Conservation (phyloP, 1,140 invertebrate genomes). For the Drosophila carrolli region DNA sequence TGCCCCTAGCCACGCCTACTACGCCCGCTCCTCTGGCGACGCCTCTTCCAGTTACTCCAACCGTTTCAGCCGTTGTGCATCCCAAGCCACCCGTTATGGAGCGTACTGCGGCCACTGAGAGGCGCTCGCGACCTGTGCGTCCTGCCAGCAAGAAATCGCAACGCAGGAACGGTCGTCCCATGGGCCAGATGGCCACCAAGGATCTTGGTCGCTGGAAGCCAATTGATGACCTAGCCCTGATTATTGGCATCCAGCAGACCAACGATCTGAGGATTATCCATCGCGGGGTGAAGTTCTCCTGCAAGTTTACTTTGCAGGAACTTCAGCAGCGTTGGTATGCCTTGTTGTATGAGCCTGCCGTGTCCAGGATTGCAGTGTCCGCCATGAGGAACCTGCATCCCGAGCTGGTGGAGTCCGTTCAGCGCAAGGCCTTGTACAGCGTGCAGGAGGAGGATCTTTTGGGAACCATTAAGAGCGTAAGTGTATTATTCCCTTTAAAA, state of each 20-base stretch:
- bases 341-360: constrained; percentile 95
- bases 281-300: constrained; percentile 97
- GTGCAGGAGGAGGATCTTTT: constrained; percentile 95
- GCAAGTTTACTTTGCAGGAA: constrained; percentile 96
- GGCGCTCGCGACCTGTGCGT: constrained; percentile 59
- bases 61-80: constrained; percentile 14
- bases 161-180: constrained; percentile 87
- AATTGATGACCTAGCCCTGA: constrained; percentile 96
- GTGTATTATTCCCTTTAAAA: constrained; percentile 40
- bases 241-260: constrained; percentile 96
- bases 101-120: constrained; percentile 33
- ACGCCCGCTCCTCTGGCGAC: constrained; percentile 19
- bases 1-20: constrained; percentile 34
- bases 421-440: constrained; percentile 95
- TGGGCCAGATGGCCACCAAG: constrained; percentile 89
- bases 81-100: constrained; percentile 48
- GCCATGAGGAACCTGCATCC: constrained; percentile 97
- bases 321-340: constrained; percentile 98
- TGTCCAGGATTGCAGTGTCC: constrained; percentile 93
- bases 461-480: constrained; percentile 92
- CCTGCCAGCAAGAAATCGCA: constrained; percentile 84
- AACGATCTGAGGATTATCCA: constrained; percentile 95
- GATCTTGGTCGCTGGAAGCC: constrained; percentile 98
- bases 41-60: constrained; percentile 34
- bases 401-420: constrained; percentile 93